Percentiles rank a stretch among this genome's conserved stretches.
Evolutionary conservation across 2,113 vertebrate species (phyloP).

Genomic region (Merops nubicus): DNA sequence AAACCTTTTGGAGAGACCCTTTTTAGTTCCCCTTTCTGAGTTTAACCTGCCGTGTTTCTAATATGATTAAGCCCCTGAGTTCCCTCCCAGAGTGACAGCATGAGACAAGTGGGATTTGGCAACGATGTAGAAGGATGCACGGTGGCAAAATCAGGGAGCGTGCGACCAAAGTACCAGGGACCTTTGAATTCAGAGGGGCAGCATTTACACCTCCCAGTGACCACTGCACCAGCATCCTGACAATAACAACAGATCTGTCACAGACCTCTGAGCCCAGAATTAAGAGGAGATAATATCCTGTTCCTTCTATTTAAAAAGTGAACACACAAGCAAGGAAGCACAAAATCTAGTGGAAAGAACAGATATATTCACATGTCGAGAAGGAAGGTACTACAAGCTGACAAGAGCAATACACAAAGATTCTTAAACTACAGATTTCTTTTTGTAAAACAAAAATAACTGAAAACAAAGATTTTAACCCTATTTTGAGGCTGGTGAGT

Average conservation of each 20-base stretch:
- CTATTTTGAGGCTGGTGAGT: not conserved
- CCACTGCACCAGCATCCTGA: not conserved
- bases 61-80: not conserved
- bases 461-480: not conserved
- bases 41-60: conserved; percentile 33
- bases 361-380: fast-evolving
- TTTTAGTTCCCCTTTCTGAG: not conserved
- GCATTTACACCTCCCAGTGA: conserved; percentile 18
- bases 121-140: not conserved
- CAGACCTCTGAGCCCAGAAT: conserved; percentile 36
- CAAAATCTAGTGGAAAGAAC: not conserved
- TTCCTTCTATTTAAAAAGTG: not conserved
- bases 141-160: not conserved
- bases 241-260: conserved; percentile 28
- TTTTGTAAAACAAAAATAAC: not conserved
- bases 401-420: not conserved
- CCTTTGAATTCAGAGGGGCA: conserved; percentile 19
- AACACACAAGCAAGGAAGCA: not conserved
- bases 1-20: not conserved
- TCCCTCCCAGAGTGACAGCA: conserved; percentile 57
- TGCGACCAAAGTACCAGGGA: not conserved
- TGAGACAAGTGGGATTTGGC: conserved; percentile 37
- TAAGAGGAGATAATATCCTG: not conserved
- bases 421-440: not conserved
- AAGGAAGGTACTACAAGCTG: not conserved